phyloP scores from a whole-genome alignment of 2,113 vertebrate species.

The Aptenodytes patagonicus region DNA sequence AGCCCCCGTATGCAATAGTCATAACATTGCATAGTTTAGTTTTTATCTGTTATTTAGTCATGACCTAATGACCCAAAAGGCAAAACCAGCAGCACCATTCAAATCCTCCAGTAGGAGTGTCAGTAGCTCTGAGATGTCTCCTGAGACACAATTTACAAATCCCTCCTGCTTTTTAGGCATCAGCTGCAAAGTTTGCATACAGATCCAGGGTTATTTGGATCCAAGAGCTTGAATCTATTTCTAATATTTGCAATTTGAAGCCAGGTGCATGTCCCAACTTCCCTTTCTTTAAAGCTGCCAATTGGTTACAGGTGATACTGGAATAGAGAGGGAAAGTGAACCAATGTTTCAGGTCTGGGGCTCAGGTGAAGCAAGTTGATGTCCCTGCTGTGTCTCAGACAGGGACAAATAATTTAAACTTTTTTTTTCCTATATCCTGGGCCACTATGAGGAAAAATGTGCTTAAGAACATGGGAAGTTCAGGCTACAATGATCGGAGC shows the following conservation, averaged over 20 bases:
- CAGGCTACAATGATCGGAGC: neutral
- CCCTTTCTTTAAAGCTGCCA: neutral
- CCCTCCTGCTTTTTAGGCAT: neutral
- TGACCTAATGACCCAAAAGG: neutral
- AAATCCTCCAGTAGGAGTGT: neutral
- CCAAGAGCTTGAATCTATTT: neutral
- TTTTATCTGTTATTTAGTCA: conserved; percentile 2
- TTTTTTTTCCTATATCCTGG: neutral
- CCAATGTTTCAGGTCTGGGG: neutral
- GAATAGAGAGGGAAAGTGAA: neutral
- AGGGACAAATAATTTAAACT: neutral
- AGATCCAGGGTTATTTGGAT: neutral
- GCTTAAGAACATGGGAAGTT: neutral
- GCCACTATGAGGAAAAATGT: neutral
- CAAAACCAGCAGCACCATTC: neutral
- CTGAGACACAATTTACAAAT: neutral
- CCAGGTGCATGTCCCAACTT: neutral
- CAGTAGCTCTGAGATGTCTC: neutral
- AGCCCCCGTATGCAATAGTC: neutral
- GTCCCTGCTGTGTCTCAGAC: neutral
- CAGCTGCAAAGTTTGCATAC: neutral
- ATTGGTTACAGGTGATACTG: neutral
- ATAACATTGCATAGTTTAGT: neutral
- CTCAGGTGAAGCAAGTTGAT: neutral
- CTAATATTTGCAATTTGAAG: neutral